Base-by-base conservation (phyloP, 2,888 invertebrate genomes). In the Agrenia bidenticulata region DNA sequence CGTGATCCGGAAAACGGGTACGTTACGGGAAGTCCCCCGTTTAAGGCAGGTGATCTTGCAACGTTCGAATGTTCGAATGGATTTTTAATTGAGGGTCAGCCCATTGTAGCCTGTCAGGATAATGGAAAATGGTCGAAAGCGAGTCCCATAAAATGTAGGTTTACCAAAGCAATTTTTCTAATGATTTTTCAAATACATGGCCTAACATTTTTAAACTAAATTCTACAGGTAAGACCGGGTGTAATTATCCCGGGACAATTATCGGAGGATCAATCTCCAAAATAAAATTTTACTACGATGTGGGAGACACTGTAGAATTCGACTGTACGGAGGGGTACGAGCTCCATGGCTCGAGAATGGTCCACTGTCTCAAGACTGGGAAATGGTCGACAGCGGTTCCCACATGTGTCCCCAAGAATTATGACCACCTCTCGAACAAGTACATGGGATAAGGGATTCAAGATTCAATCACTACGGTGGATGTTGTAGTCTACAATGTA, bases 351-450 rank as follows among this genome's bases (percentile, higher is more conserved):
- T 88, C 90, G 0, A 86, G 88, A 4, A 89, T 89, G 85, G 80
- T 92, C 59, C 85, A 89, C 77, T 92, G 92, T 80, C 82, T 87
- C 79, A 88, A 88, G 77, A 90, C 88, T 79, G 89, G 91, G 69
- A 90, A 90, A 82, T 92, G 92, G 92, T 90, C 90, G 0, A 89
- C 88, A 77, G 88, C 90, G 1, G 90, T 92, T 72, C 92, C 92
- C 0, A 87, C 88, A 5, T 92, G 92, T 69, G 69, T 77, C 41
- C 70, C 77, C 11, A 4, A 32, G 32, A 32, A 32, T 32, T 11
- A 32, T 32, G 32, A 32, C 11, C 32, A 32, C 32, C 5, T 32
- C 32, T 32, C 32, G 32, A 32, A 32, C 32, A 32, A 32, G 32
- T 32, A 32, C 32, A 7, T 4, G 11, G 32, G 32, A n/a, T n/a